phyloP scores from a whole-genome alignment of 2,113 vertebrate species.

The Sminthopsis crassicaudata region DNA sequence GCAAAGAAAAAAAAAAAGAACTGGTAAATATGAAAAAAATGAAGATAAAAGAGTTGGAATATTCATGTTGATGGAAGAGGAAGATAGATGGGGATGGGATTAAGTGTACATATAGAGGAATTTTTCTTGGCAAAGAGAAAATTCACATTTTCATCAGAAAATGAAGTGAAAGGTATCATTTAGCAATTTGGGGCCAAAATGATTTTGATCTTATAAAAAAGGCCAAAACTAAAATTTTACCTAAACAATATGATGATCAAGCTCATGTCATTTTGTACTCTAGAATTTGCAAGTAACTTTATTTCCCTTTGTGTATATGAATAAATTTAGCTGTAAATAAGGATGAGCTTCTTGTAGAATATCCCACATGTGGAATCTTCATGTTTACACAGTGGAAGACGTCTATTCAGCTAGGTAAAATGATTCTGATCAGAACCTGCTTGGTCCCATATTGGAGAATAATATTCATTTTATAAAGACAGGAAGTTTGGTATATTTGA shows the following conservation, averaged over 20 bases:
- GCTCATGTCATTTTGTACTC: neutral
- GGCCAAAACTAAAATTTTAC: neutral
- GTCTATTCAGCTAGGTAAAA: neutral
- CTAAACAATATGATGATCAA: neutral
- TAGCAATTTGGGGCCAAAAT: neutral
- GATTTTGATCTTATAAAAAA: neutral
- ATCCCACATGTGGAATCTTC: neutral
- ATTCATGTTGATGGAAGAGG: neutral
- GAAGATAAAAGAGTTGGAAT: neutral
- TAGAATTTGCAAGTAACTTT: neutral
- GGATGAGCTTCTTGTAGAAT: neutral
- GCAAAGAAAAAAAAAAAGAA: neutral
- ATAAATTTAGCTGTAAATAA: neutral
- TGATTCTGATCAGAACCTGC: neutral
- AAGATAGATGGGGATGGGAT: neutral
- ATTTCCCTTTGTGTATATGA: neutral
- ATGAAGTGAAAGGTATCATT: neutral
- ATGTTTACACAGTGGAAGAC: neutral
- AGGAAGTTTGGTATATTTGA: neutral
- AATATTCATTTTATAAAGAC: neutral
- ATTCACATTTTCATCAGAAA: neutral
- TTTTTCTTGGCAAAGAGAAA: neutral
- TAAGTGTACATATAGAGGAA: neutral
- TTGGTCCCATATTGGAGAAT: neutral
- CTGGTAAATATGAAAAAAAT: neutral